Base-by-base conservation (phyloP, 2,797 vertebrate genomes). In the Uromys caudimaculatus region DNA sequence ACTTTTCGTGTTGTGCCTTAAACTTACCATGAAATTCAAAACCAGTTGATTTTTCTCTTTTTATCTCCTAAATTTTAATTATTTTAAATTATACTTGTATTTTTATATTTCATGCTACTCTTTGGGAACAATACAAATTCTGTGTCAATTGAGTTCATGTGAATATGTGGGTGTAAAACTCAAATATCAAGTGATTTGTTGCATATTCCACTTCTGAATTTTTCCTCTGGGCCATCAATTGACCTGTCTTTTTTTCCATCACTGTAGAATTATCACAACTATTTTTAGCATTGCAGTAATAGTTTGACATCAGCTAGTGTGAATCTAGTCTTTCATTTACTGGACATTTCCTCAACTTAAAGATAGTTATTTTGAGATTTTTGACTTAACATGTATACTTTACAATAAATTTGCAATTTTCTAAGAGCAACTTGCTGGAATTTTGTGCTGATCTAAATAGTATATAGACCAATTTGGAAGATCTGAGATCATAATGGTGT, bases 161-260 rank as follows among this genome's bases (percentile, higher is more conserved):
- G 7, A 10, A 21, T 1, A 35, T 52, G 32, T 54, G 9, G 23
- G 38, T 56, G 21, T n/a, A 56, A 56, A 13, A 56, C 35, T 81
- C 52, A 81, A 24, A 24, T 81, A 81, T 56, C 4, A 54, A 6
- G 9, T 32, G 2, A 24, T n/a, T 54, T 79, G 4, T 23, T 79
- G 32, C 6, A 56, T 24, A 19, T 24, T 81, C 35, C n/a, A 38
- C 52, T 38, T 56, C 32, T 54, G 7, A 44, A 35, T 54, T n/a
- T n/a, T 14, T n/a, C 9, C 9, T 78, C 35, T 54, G 19, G n/a
- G 11, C 2, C 2, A 23, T 79, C 50, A 9, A 35, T 35, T 54
- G 9, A 1, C 12, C 11, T 24, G 4, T 44, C 10, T 3, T 78
- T 21, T 13, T 56, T 6, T 1, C 1, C 1, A 14, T 23, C 21